phyloP scores from a whole-genome alignment of 2,797 vertebrate genomes.

The Peromyscus eremicus region DNA sequence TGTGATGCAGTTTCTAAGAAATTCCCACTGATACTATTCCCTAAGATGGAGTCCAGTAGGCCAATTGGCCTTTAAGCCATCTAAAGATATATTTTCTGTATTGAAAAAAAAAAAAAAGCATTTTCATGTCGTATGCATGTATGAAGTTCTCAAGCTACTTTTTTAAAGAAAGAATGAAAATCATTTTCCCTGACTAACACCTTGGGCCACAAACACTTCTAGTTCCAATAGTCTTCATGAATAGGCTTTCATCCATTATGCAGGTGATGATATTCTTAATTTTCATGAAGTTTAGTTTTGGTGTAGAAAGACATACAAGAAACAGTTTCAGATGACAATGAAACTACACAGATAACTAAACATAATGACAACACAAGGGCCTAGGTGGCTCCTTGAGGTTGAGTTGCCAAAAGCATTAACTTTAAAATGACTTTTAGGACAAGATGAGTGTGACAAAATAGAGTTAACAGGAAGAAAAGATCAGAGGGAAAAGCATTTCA shows the following conservation, averaged over 20 bases:
- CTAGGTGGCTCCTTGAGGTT: background rate
- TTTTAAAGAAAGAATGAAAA: background rate
- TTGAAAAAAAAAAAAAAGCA: constrained; percentile 39
- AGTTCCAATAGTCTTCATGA: constrained; percentile 57
- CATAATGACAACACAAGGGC: background rate
- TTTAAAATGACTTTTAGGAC: background rate
- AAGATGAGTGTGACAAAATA: constrained; percentile 4
- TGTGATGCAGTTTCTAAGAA: background rate
- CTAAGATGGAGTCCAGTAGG: background rate
- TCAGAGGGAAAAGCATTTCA: background rate
- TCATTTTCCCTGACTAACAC: constrained; percentile 41
- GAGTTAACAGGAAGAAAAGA: constrained; percentile 32
- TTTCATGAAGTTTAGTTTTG: constrained; percentile 15
- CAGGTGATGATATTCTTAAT: constrained; percentile 1
- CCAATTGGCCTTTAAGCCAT: background rate
- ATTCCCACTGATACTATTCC: background rate
- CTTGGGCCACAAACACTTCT: constrained; percentile 45
- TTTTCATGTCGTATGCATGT: constrained; percentile 2
- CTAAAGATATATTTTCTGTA: constrained; percentile 62
- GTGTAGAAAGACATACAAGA: background rate
- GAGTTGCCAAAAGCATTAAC: background rate
- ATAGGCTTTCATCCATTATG: constrained; percentile 60
- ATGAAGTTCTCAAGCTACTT: background rate
- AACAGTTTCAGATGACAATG: background rate
- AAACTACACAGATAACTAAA: background rate